Evolutionary conservation across 2,888 invertebrate genomes (phyloP), one percentile per base, ranked within the genome.

Genomic region (Corbicula japonica): DNA sequence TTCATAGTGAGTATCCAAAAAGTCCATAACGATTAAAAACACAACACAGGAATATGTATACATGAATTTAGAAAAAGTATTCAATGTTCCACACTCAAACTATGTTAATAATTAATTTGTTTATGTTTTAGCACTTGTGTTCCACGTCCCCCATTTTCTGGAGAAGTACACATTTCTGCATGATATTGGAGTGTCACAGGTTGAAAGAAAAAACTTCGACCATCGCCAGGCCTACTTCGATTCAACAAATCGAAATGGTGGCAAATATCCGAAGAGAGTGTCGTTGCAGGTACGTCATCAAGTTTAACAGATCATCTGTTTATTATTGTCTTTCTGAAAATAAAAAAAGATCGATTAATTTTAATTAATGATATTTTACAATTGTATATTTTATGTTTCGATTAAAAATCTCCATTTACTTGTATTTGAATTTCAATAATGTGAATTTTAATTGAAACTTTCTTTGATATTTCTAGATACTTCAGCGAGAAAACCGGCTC

Each of bases 191-290:
- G 44, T 62, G 23, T 50, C 52, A 12, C 72, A 72, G 26, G 30
- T 72, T 46, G 63, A 72, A 54, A 50, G 72, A 21, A 72, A 72
- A 41, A 72, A 72, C 30, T 72, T 54, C 44, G 72, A 72, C 41
- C 72, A 72, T 18, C 48, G 52, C n/a, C 30, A 44, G 30, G 54
- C 62, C n/a, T 72, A 72, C 50, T 72, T 72, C 21, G 46, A 21
- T 12, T n/a, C n/a, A 18, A 46, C 46, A 4, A 46, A 46, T 21
- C 18, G 46, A 46, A 32, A 18, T 15, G 48, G 62, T 18, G 41
- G 54, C 35, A 38, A 54, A 46, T 8, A 23, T 26, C 35, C 21
- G 44, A 44, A 62, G 63, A 41, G 44, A 54, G 32, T 65, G 10
- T 48, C 50, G 15, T 4, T 41, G 28, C 50, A 65, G 46, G 65